Evolutionary conservation across 2,797 vertebrate species (phyloP).

Genomic region (Lutjanus argentimaculatus): DNA sequence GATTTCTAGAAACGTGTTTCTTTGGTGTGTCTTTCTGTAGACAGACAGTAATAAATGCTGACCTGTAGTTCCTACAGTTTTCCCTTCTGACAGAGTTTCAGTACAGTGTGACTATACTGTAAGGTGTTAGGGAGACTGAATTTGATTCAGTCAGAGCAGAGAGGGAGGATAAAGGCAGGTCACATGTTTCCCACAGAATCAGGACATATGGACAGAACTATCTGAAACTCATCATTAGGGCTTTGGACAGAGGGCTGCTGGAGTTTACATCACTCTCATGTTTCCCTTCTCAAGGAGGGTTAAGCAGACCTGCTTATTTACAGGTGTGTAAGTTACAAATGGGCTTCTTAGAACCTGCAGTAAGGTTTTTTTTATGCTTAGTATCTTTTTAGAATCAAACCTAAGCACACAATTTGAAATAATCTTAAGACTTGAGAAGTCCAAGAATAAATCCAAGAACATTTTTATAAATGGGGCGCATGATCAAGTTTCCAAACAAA

Average conservation of each 20-base stretch:
- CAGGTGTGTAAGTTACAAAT: too few relatives aligned
- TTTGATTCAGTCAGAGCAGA: neutral
- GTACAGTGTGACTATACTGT: neutral
- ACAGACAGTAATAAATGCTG: neutral
- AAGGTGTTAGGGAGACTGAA: neutral
- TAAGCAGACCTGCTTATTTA: neutral
- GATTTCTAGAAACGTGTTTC: neutral
- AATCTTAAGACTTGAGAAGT: too few relatives aligned
- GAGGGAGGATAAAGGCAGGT: conserved; percentile 26
- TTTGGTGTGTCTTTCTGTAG: neutral
- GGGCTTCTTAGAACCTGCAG: too few relatives aligned
- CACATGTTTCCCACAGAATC: conserved; percentile 21
- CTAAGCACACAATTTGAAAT: too few relatives aligned
- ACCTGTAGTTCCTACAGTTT: neutral
- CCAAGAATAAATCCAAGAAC: too few relatives aligned
- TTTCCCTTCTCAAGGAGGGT: conserved; percentile 22
- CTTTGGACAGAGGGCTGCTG: conserved; percentile 22
- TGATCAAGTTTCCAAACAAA: conserved; percentile 8
- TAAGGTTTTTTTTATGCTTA: too few relatives aligned
- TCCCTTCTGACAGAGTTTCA: neutral
- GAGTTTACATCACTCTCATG: conserved; percentile 40
- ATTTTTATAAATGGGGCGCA: neutral
- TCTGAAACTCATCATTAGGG: conserved; percentile 48
- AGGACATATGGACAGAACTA: conserved; percentile 37
- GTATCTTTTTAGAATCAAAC: too few relatives aligned